Base-by-base conservation (phyloP, 53 echinoderm and acorn worm genomes). In the Hippasteria phrygiana region DNA sequence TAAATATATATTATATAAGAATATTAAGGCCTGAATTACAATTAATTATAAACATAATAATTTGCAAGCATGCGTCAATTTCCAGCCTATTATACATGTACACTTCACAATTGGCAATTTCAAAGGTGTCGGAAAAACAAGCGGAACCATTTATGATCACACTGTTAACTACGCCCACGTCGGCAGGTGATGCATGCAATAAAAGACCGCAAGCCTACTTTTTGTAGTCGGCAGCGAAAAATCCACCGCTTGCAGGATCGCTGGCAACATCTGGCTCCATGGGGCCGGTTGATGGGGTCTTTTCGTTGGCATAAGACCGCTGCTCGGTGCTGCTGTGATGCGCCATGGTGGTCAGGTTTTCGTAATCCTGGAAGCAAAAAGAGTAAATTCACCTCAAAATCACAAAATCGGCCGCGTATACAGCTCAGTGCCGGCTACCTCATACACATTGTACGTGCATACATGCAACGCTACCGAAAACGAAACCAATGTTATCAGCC, bases 201-300 rank as follows among this genome's bases (percentile, higher is more conserved):
- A 59, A 59, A n/a, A n/a, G n/a, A n/a, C n/a, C 18, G 6, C 20
- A 13, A 29, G 37, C 69, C 13, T 89, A 98, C 98, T 98, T 98
- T 76, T 98, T 98, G 83, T 98, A 98, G 88, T 98, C 98, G 13
- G 94, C 92, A 43, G 98, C 98, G 75, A 98, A 98, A 72, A 98
- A 93, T 22, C 95, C 98, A 34, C 98, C 98, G 83, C 98, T 95
- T 5, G 98, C 98, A 62, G 98, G 98, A 79, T 98, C 98, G 71
- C 93, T 93, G 14, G 98, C 98, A 24, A 94, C 88, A 77, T 98
- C 98, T 42, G 97, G 90, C 64, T 93, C 98, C 78, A 90, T 94
- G 40, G 90, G 79, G 72, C 89, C 93, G n/a, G 94, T 92, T 22
- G 95, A 93, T 16, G 94, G 98, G 14, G 98, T 96, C 87, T 95